Base-by-base conservation (phyloP, 1,140 invertebrate species). In the Octopus sinensis region DNA sequence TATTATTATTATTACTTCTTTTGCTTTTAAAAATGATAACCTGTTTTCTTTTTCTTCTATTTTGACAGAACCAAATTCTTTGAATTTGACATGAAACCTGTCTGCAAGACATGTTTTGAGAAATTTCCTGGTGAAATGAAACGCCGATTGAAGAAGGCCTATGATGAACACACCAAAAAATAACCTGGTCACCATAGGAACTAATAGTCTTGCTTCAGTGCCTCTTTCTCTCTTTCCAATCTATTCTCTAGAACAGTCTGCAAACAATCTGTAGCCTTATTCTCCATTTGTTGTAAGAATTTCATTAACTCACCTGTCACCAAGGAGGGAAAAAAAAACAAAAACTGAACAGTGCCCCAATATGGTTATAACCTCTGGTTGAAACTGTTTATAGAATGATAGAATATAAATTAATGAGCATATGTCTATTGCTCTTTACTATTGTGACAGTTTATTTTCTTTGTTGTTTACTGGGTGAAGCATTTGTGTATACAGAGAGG, bases 21-120 rank as follows among this genome's bases (percentile, higher is more conserved):
- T 43, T 43, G 30, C 30, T 43, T 43, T 43, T 43, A 43, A 43
- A 43, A 53, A 53, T 53, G n/a, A 56, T 6, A 7, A 43, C 6
- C 6, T 12, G 43, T 6, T 75, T 43, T 23, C 4, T 53, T 78
- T 53, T 53, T 53, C 17, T 78, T 6, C 53, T n/a, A 10, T 53
- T 52, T 78, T 53, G 86, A 73, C 84, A 93, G 93, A 85, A 98
- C 97, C 6, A 99, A 99, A 91, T 99, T 99, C 91, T 99, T 98
- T 91, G 98, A 99, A 91, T 97, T 97, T 90, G 98, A 99, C 91
- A 93, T 98, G 91, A 97, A 97, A 88, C 98, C 98, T 51, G 97
- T 98, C 2, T 99, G 98, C 91, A 99, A 99, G 91, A 96, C 96
- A 88, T 99, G 98, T 90, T 99, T 99, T 90, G 98, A 99, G 85